phyloP scores from a whole-genome alignment of 2,797 vertebrate genomes.

The Otolemur crassicaudatus region DNA sequence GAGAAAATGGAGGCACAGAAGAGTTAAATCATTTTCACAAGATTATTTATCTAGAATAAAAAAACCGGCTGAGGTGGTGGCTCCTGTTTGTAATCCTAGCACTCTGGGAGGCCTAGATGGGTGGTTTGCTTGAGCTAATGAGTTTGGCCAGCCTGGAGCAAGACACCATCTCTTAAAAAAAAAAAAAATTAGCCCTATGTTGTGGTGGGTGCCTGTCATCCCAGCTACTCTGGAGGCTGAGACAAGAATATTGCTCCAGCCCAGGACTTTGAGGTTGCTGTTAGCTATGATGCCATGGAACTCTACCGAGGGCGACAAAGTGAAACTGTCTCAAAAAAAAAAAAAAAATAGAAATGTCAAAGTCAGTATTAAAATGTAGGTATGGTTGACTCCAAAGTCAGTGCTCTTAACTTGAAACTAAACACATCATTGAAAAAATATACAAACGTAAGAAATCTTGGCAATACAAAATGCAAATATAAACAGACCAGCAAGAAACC shows the following conservation, averaged over 20 bases:
- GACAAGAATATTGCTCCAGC: too few relatives aligned
- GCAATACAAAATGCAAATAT: not conserved
- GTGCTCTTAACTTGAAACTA: not conserved
- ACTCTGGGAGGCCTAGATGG: too few relatives aligned
- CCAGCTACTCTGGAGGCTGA: not conserved
- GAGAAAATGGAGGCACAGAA: not conserved
- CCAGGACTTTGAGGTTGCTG: not conserved
- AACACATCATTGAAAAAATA: not conserved
- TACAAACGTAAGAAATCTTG: not conserved
- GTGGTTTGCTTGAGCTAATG: too few relatives aligned
- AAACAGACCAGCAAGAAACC: not conserved
- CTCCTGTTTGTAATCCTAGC: too few relatives aligned
- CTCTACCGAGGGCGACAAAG: too few relatives aligned
- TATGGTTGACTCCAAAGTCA: not conserved
- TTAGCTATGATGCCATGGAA: not conserved
- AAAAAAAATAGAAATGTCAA: not conserved
- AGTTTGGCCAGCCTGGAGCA: too few relatives aligned
- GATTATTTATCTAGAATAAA: not conserved
- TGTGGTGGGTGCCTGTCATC: not conserved
- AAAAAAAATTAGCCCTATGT: too few relatives aligned
- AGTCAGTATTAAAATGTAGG: not conserved
- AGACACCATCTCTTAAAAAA: too few relatives aligned
- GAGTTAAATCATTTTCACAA: slow-evolving; percentile 11
- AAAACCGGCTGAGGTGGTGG: not conserved
- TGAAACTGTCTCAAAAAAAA: too few relatives aligned